phyloP scores from a whole-genome alignment of 2,888 invertebrate species.

The Ophion obscuratus region DNA sequence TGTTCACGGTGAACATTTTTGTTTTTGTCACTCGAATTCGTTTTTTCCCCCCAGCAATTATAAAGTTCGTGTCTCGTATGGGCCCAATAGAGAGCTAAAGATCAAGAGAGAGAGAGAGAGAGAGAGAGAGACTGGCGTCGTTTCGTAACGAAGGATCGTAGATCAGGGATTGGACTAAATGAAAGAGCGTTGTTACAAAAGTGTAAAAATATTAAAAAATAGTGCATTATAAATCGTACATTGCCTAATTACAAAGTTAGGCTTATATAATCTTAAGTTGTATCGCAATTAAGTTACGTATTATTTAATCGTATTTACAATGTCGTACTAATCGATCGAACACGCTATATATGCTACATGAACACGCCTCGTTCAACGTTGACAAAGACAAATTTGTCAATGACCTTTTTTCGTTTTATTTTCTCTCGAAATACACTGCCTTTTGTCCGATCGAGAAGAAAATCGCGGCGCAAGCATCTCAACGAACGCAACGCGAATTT shows the following conservation, averaged over 20 bases:
- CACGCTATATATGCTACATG: constrained; percentile 22
- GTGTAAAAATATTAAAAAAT: constrained; percentile 79
- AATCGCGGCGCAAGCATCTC: constrained; percentile 3
- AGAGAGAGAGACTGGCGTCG: background rate
- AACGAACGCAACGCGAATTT: constrained; percentile 1
- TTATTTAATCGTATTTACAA: constrained; percentile 61
- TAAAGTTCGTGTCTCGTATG: no score
- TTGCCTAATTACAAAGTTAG: constrained; percentile 73
- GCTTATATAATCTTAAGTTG: constrained; percentile 54
- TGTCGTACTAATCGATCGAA: constrained; percentile 58
- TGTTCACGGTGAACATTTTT: no score
- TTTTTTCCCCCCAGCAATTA: no score
- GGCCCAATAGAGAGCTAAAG: no score
- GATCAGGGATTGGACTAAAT: constrained; percentile 59
- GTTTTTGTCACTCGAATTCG: no score
- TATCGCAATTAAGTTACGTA: constrained; percentile 60
- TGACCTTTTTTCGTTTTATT: background rate
- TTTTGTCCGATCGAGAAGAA: constrained; percentile 13
- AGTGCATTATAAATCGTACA: constrained; percentile 76
- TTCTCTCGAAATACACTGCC: background rate
- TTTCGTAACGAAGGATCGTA: background rate
- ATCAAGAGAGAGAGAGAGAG: background rate
- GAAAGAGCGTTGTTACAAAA: constrained; percentile 74
- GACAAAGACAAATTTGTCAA: constrained; percentile 21
- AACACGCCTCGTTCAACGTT: constrained; percentile 35